phyloP scores from a whole-genome alignment of 2,797 vertebrate species.

The Morus bassanus region DNA sequence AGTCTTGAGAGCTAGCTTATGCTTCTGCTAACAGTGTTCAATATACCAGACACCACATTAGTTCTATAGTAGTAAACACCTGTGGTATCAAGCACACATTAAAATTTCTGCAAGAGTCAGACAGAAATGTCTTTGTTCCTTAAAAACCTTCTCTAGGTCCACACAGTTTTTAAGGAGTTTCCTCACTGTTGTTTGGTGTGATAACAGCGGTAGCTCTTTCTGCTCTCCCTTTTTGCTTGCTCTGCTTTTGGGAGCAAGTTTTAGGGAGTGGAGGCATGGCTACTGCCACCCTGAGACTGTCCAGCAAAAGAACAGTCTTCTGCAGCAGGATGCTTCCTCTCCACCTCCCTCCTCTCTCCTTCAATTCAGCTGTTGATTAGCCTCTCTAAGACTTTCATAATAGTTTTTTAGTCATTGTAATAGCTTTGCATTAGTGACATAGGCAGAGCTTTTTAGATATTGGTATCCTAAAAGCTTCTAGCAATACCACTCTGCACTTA shows the following conservation, averaged over 20 bases:
- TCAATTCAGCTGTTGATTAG: background rate
- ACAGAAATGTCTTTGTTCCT: background rate
- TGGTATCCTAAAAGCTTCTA: background rate
- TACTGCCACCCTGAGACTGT: background rate
- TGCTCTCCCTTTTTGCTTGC: background rate
- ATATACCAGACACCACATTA: background rate
- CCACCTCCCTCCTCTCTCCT: background rate
- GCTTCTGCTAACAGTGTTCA: background rate
- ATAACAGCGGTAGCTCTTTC: background rate
- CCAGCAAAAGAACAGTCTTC: background rate
- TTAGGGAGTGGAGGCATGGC: background rate
- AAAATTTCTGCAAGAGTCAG: background rate
- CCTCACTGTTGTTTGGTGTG: background rate
- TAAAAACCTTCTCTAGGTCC: background rate
- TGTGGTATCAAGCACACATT: background rate
- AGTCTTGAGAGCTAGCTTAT: background rate
- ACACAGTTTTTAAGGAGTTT: background rate
- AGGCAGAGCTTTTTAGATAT: background rate
- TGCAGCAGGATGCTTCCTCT: background rate
- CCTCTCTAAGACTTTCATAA: background rate
- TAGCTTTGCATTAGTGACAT: background rate
- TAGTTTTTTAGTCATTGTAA: background rate
- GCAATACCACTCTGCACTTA: background rate
- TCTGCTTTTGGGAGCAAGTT: background rate
- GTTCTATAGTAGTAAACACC: background rate